Conservation (phyloP, 2,113 vertebrate genomes). For the Pycnonotus jocosus region DNA sequence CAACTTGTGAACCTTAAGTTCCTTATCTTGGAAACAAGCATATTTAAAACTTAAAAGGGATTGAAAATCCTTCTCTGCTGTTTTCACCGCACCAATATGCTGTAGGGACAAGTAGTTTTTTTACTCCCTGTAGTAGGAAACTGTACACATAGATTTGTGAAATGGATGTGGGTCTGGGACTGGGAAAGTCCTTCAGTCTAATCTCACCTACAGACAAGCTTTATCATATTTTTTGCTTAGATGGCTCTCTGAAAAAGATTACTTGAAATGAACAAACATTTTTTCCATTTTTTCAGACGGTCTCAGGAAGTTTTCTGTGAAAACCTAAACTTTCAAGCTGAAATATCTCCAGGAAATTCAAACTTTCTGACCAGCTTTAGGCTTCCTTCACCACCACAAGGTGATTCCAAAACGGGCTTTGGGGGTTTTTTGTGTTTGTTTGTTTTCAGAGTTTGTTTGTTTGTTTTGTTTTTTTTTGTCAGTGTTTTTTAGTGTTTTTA, state of each 20-base stretch:
- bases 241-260: not conserved
- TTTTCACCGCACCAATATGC: not conserved
- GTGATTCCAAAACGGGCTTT: not conserved
- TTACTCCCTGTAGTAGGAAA: not conserved
- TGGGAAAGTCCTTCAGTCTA: not conserved
- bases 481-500: not conserved
- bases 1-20: not conserved
- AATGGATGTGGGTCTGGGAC: not conserved
- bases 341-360: not conserved
- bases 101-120: not conserved
- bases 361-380: not conserved
- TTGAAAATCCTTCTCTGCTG: not conserved
- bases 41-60: not conserved
- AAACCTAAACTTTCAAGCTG: not conserved
- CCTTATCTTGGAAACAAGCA: not conserved
- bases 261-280: not conserved
- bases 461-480: not conserved
- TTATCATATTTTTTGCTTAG: not conserved
- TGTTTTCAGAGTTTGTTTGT: not conserved
- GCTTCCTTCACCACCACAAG: not conserved
- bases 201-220: not conserved
- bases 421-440: fast-evolving
- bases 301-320: not conserved
- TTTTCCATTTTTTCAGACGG: not conserved
- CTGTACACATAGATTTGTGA: not conserved